Evolutionary conservation across 2,797 vertebrate genomes (phyloP).

Genomic region (Esox lucius): DNA sequence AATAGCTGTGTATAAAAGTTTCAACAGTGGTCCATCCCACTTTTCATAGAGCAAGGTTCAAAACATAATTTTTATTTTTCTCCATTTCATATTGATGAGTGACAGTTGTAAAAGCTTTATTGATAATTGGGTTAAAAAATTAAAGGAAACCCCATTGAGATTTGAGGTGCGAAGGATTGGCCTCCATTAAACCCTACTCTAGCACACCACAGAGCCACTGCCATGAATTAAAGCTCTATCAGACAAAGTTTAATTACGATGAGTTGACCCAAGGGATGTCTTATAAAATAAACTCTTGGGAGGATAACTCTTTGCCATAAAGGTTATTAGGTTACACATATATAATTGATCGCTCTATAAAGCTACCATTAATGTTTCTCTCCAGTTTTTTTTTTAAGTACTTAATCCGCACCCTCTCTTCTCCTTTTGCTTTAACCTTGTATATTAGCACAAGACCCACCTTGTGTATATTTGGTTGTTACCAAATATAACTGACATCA

Average conservation of each 20-base stretch:
- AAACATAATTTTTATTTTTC: too few species aligned
- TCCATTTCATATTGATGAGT: too few species aligned
- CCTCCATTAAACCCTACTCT: slow-evolving; percentile 9
- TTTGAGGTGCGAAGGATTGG: not conserved
- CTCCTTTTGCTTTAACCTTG: slow-evolving; percentile 34
- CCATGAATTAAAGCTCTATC: slow-evolving; percentile 51
- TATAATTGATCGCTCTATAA: slow-evolving; percentile 54
- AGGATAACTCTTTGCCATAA: slow-evolving; percentile 48
- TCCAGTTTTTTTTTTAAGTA: slow-evolving; percentile 20
- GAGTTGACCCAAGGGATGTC: slow-evolving; percentile 44
- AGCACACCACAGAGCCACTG: slow-evolving; percentile 30
- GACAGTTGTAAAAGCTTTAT: too few species aligned
- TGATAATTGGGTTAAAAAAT: too few species aligned
- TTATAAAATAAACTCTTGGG: slow-evolving; percentile 56
- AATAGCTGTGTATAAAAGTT: too few species aligned
- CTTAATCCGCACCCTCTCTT: slow-evolving; percentile 15
- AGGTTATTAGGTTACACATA: slow-evolving; percentile 40
- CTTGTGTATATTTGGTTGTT: slow-evolving; percentile 23
- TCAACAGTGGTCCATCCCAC: too few species aligned
- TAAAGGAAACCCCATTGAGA: not conserved
- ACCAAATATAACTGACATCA: slow-evolving; percentile 51
- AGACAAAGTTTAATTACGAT: slow-evolving; percentile 57
- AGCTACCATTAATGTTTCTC: slow-evolving; percentile 39
- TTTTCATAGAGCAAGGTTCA: too few species aligned
- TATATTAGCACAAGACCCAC: slow-evolving; percentile 35